Base-by-base conservation (phyloP, 2,113 vertebrate genomes). In the Calidris pugnax region DNA sequence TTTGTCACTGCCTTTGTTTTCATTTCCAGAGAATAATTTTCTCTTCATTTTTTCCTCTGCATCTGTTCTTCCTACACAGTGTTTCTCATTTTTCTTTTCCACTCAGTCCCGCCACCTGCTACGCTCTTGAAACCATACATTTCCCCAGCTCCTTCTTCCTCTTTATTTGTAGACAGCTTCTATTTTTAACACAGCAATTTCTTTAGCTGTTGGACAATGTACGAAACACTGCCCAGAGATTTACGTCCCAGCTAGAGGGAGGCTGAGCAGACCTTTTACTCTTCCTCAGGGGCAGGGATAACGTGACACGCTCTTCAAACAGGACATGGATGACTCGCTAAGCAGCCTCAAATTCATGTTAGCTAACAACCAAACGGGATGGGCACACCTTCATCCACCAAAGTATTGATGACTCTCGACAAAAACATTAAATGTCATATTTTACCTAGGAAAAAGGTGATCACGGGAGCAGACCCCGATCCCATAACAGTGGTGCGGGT, bases 401-500 rank as follows among this genome's bases (percentile, higher is more conserved):
- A 85, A 68, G 27, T 19, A 35, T 24, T 14, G 35, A 64, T 16
- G 41, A n/a, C 55, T 71, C 75, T 39, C 4, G 4, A 87, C 68
- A 56, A 66, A 68, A 90, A 50, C 13, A 66, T 33, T 35, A 39
- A 60, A 68, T 55, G 16, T 12, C 41, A 12, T 76, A 37, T 80
- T 88, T 90, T 68, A 68, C 39, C 12, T 47, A 8, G 37, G 32
- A 10, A 80, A 79, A 56, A 63, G 43, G 28, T 18, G 37, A 71
- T 26, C 33, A 24, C 39, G 0, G 14, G 37, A 86, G 37, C 50
- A 66, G 45, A 57, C 8, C 18, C 41, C 0, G 20, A 9, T 24
- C 9, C 72, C 3, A 0, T 50, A n/a, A 19, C 0, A 8, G 39
- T n/a, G 53, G 3, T 43, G 30, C 28, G 47, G 28, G 32, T 55